Conservation (phyloP, 2,113 vertebrate genomes). For the Hylia prasina region DNA sequence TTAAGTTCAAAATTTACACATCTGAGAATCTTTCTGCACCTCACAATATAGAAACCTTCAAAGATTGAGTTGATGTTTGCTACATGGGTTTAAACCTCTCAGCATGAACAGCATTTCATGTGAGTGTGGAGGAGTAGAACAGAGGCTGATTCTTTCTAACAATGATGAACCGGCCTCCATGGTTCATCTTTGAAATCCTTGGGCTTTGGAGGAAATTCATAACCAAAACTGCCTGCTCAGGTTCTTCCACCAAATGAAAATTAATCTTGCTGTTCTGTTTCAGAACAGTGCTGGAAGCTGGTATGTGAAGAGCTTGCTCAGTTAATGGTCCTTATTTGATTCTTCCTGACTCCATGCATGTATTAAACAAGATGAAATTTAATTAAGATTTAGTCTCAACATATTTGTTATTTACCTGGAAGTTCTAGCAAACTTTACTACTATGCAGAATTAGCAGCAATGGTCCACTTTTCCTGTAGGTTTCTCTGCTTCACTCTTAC, state of each 20-base stretch:
- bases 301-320: background rate
- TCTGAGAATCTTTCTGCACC: constrained; percentile 38
- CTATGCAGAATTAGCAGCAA: constrained; percentile 49
- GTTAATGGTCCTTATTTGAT: background rate
- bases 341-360: background rate
- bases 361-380: background rate
- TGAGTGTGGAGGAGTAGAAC: background rate
- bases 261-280: background rate
- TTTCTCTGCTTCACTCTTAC: constrained; percentile 74
- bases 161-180: background rate
- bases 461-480: constrained; percentile 51
- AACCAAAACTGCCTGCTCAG: background rate
- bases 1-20: constrained; percentile 52
- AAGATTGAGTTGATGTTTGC: constrained; percentile 6
- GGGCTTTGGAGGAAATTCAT: background rate
- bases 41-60: constrained; percentile 31
- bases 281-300: background rate
- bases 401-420: background rate
- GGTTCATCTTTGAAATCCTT: background rate
- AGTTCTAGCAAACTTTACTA: constrained; percentile 61
- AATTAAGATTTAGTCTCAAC: constrained; percentile 24
- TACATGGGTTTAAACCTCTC: constrained; percentile 18
- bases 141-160: background rate
- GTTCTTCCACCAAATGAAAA: background rate
- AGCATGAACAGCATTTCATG: background rate